Base-by-base conservation (phyloP, 2,113 vertebrate species). In the Anthoscopus minutus region DNA sequence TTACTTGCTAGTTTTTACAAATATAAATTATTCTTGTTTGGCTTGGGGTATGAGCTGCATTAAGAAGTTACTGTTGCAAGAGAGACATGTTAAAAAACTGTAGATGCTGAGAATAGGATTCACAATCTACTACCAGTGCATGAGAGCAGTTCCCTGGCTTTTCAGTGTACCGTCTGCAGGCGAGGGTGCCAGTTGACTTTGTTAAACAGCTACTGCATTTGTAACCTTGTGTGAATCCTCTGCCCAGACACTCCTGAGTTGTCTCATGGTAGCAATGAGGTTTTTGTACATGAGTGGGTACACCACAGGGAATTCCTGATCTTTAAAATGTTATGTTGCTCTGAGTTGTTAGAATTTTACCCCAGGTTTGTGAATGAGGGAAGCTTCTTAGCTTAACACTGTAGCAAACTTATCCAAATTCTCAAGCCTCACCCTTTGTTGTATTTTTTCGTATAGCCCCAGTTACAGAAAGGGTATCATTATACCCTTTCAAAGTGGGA, bases 251-350 rank as follows among this genome's bases (percentile, higher is more conserved):
- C 18, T 65, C 5, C 12, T 11, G 23, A 40, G 14, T n/a, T 70
- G 6, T 8, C 38, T 81, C 27, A 42, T 0, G 9, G 62, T 40
- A 56, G 31, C 30, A 56, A 0, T 9, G 15, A 15, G 35, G 47
- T 6, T 27, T 81, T 47, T 82, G 50, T 53, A 20, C 6, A 0
- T 10, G 33, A 10, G 15, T 74, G 85, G 60, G 27, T 50, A 35
- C 47, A 42, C 35, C 30, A 23, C 8, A 4, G 28, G 67, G 64
- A 83, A 45, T 31, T 70, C 51, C 53, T 14, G 7, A 15, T 62
- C 33, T 64, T 84, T 27, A 40, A 61, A 35, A 73, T 27, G 30
- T 69, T 72, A 7, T 0, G 2, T 72, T 83, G 42, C 54, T 86
- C 53, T 58, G 48, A 44, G 51, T 60, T 60, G 13, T 67, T 65